Conservation (phyloP, 2,888 invertebrate genomes). For the Erannis defoliaria region DNA sequence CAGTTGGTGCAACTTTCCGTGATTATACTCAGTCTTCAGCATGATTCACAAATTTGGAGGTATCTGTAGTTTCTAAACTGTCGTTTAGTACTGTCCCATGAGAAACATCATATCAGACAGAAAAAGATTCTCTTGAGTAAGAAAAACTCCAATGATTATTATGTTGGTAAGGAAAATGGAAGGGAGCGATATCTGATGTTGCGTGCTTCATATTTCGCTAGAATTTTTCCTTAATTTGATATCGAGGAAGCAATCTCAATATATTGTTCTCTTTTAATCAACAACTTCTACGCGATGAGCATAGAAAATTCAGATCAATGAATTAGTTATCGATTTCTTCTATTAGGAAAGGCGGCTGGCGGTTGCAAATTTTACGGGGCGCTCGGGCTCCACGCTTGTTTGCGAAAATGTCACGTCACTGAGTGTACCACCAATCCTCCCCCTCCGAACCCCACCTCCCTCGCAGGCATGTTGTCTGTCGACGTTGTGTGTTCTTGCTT, state of each 20-base stretch:
- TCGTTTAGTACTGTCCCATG: slow-evolving; percentile 20
- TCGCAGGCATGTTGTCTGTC: slow-evolving; percentile 50
- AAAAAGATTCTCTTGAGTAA: not conserved
- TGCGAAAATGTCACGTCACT: slow-evolving; percentile 79
- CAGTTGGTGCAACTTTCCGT: slow-evolving; percentile 26
- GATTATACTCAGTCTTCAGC: slow-evolving; percentile 23
- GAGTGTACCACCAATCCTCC: slow-evolving; percentile 52
- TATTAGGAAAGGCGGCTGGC: slow-evolving; percentile 61
- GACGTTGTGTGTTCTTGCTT: slow-evolving; percentile 63
- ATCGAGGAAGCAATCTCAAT: slow-evolving; percentile 16
- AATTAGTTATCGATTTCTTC: slow-evolving; percentile 72
- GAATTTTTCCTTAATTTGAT: slow-evolving; percentile 17
- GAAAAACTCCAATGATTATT: slow-evolving; percentile 4
- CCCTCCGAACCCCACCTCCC: slow-evolving; percentile 45
- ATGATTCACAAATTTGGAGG: slow-evolving; percentile 22
- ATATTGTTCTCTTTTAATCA: slow-evolving; percentile 24
- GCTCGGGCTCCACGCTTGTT: slow-evolving; percentile 65
- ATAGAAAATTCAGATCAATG: slow-evolving; percentile 26
- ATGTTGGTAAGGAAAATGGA: not conserved
- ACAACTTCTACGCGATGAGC: slow-evolving; percentile 16
- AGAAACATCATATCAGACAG: slow-evolving; percentile 5
- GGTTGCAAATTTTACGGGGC: slow-evolving; percentile 67
- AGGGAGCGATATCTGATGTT: slow-evolving; percentile 6
- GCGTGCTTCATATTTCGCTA: slow-evolving; percentile 7
- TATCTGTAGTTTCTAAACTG: slow-evolving; percentile 29